These are phyloP conservation scores for Mormoops blainvillei DNA, from an alignment of 2,113 vertebrate species.

Conservation along the genomic window DNA sequence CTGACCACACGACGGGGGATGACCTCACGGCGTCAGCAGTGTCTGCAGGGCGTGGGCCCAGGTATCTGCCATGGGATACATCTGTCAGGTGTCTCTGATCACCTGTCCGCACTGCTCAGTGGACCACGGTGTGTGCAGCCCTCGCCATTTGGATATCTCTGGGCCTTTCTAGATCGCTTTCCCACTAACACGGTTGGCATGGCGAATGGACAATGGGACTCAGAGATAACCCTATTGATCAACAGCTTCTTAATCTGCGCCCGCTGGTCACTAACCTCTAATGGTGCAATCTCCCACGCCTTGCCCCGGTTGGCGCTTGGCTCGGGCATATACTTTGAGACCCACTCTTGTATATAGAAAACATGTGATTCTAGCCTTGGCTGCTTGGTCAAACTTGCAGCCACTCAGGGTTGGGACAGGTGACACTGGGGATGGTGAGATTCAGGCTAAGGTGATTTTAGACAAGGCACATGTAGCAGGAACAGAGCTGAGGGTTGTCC, in stretches of 20 bases:
- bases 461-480: fast-evolving
- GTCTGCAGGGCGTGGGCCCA: background rate
- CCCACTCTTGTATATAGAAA: background rate
- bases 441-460: background rate
- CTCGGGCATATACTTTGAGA: background rate
- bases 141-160: background rate
- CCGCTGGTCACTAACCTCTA: background rate
- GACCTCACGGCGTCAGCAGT: background rate
- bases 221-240: background rate
- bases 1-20: too few species aligned
- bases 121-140: fast-evolving
- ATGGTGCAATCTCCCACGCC: background rate
- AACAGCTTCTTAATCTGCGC: background rate
- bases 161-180: background rate
- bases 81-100: background rate
- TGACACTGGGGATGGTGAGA: background rate
- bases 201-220: background rate
- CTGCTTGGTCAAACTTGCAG: background rate
- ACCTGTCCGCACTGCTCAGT: fast-evolving
- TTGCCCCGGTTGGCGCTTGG: background rate
- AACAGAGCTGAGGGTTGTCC: background rate
- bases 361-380: fast-evolving
- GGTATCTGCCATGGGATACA: background rate
- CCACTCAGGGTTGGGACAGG: background rate
- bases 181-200: background rate